phyloP scores from a whole-genome alignment of 2,888 invertebrate species.

The Drosophila macrospina region DNA sequence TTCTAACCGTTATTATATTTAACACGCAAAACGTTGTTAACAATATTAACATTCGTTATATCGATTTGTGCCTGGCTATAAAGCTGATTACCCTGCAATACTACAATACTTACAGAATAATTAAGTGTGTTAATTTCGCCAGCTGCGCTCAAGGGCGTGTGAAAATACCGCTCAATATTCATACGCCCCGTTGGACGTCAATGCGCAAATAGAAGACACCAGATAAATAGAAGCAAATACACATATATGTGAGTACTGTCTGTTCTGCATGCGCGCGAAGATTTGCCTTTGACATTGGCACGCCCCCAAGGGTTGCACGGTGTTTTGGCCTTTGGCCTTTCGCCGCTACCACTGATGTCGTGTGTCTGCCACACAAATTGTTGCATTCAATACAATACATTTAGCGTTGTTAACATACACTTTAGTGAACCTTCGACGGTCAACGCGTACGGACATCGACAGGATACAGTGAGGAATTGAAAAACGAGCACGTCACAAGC shows the following conservation, averaged over 20 bases:
- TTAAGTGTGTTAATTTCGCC: constrained; percentile 45
- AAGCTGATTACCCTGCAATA: background rate
- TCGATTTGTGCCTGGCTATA: constrained; percentile 3
- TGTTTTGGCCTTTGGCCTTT: constrained; percentile 32
- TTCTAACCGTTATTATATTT: background rate
- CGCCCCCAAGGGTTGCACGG: constrained; percentile 7
- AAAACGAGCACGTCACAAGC: background rate
- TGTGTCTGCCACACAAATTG: constrained; percentile 58
- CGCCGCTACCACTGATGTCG: constrained; percentile 38
- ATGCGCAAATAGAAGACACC: constrained; percentile 15
- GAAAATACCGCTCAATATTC: constrained; percentile 24
- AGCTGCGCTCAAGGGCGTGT: constrained; percentile 68
- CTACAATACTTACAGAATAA: constrained; percentile 45
- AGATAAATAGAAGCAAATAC: background rate
- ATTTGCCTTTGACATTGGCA: constrained; percentile 38
- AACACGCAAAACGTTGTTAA: background rate
- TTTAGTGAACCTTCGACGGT: constrained; percentile 55
- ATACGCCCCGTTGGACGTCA: constrained; percentile 27
- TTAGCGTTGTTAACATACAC: background rate
- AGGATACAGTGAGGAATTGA: constrained; percentile 16
- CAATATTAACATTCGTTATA: background rate
- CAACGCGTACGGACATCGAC: constrained; percentile 60
- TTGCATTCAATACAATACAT: constrained; percentile 58
- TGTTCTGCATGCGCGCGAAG: constrained; percentile 16
- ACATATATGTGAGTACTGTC: background rate